Evolutionary conservation across 2,113 vertebrate species (phyloP), one percentile per base, ranked within the genome.

Genomic region (Hippoglossus stenolepis): DNA sequence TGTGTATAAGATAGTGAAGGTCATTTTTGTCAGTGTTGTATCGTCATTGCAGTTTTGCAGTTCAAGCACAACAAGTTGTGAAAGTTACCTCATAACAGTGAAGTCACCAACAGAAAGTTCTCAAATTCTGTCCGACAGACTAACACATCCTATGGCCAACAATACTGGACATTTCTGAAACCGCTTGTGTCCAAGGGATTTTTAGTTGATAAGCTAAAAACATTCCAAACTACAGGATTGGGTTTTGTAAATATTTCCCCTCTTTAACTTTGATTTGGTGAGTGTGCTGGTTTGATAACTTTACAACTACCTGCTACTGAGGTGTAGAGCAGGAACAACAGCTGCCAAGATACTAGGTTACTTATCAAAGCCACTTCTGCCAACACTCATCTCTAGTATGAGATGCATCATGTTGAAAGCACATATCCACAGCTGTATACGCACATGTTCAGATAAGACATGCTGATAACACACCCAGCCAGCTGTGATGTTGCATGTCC

Each of bases 401-500:
- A 51, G 40, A 6, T 54, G 17, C 51, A 62, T 20, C 20, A 45
- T 14, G 18, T 56, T 53, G 5, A 49, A 45, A 59, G 38, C 38
- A 62, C 26, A 57, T n/a, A 26, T 51, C 54, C 20, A 0, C 23
- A 15, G 31, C 26, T 64, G 4, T 12, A 18, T 17, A 2, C 0
- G 9, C 54, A 65, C 58, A 40, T 49, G 43, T 40, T 38, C 47
- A 62, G 13, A 40, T 15, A 17, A 9, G 58, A 67, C 14, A 65
- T 2, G 47, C 20, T 9, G 20, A 40, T 60, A 13, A 26, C 24
- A 47, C 45, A 5, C 45, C 2, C 45, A 47, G 62, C 38, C 70
- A 75, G 26, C 47, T 72, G 35, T 72, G 15, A 47, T 47, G 45
- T 28, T 7, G 18, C 58, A 66, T 23, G 35, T 56, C 18, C 54